These are phyloP conservation scores for Hirtodrosophila trivittata DNA, from an alignment of 2,888 invertebrate species.

Conservation along the genomic window DNA sequence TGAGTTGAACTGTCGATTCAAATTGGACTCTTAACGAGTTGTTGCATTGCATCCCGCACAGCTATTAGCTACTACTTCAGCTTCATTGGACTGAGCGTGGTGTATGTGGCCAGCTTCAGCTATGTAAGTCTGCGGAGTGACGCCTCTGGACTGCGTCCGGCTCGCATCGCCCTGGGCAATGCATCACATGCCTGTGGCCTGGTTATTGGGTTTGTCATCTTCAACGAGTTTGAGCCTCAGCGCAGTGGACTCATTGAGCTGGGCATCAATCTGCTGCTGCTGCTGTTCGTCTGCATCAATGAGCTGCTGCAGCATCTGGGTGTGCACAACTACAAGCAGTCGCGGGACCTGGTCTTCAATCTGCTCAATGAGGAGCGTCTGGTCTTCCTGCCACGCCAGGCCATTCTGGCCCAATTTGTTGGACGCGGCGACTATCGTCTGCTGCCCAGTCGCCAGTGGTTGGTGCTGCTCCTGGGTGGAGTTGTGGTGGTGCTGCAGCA, in stretches of 20 bases:
- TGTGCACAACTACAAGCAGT: conserved; percentile 72
- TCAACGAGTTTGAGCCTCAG: conserved; percentile 73
- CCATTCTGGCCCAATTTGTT: conserved; percentile 69
- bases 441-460: conserved; percentile 67
- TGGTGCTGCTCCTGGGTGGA: conserved; percentile 61
- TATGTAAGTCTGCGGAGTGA: conserved; percentile 76
- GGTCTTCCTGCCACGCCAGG: conserved; percentile 63
- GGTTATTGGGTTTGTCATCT: conserved; percentile 66
- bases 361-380: conserved; percentile 76
- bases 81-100: conserved; percentile 66
- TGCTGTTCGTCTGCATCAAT: conserved; percentile 63
- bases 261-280: conserved; percentile 53
- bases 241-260: conserved; percentile 66
- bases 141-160: conserved; percentile 66
- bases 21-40: too few relatives aligned
- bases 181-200: conserved; percentile 64
- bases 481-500: conserved; percentile 59
- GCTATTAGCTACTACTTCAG: conserved; percentile 77
- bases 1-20: conserved; percentile 40
- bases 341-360: conserved; percentile 76
- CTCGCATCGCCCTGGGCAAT: conserved; percentile 72
- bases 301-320: conserved; percentile 74
- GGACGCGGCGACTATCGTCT: conserved; percentile 69
- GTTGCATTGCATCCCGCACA: too few relatives aligned
- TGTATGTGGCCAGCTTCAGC: conserved; percentile 72